phyloP scores from a whole-genome alignment of 2,113 vertebrate species.

The Epinephelus lanceolatus region DNA sequence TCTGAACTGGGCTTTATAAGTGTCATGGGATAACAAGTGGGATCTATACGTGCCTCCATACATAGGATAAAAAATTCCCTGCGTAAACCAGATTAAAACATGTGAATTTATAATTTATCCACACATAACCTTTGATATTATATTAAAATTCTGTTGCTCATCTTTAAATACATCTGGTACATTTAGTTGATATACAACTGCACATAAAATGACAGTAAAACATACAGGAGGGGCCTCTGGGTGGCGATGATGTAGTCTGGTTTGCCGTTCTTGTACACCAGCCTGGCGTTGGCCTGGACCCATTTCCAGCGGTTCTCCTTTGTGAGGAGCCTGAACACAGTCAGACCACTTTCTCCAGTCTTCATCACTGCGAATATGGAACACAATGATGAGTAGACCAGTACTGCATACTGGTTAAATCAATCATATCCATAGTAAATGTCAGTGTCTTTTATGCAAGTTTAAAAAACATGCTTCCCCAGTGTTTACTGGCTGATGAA shows the following conservation, averaged over 20 bases:
- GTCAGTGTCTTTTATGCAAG: no score
- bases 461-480: no score
- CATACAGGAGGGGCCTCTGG: conserved; percentile 83
- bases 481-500: no score
- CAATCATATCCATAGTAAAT: no score
- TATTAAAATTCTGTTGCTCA: neutral
- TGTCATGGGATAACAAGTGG: neutral
- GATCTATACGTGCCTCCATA: neutral
- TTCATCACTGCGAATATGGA: conserved; percentile 80
- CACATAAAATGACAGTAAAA: conserved; percentile 18
- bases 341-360: conserved; percentile 82
- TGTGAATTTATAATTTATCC: neutral
- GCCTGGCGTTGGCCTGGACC: conserved; percentile 83
- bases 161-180: neutral
- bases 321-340: conserved; percentile 85
- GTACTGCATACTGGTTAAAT: no score
- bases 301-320: conserved; percentile 84
- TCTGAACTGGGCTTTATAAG: no score
- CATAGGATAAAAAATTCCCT: neutral
- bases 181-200: neutral
- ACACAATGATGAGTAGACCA: neutral
- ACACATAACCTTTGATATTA: no score
- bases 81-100: neutral
- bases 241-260: conserved; percentile 84
- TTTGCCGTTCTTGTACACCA: conserved; percentile 82